Base-by-base conservation (phyloP, 2,797 vertebrate genomes). In the Leptatherina wallacei region DNA sequence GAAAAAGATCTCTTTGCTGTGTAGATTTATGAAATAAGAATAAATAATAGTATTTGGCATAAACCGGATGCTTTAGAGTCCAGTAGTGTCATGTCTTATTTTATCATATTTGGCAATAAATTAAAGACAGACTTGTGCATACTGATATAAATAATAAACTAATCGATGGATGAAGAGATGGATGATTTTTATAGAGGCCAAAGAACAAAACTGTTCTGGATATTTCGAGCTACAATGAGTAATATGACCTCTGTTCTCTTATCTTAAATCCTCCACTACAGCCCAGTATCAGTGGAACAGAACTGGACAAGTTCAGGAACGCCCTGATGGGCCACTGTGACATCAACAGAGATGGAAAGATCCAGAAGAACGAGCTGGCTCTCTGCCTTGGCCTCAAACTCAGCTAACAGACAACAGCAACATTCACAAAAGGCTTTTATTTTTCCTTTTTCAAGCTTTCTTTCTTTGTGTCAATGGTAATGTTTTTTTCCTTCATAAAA, bases 281-380 rank as follows among this genome's bases (percentile, higher is more conserved):
- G 97, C 96, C 97, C 84, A 96, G 93, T 93, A 95, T 98, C 90
- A 96, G 90, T 0, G 95, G 96, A 1, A 83, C 93, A 6, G 97
- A 98, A 88, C 92, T 97, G 83, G 97, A 98, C 86, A 95, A 94
- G 85, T 98, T 98, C 89, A 95, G 95, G 56, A 93, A 95, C 81
- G 95, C 96, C 47, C 93, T 98, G 75, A 91, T 98, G 80, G 95
- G 93, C 55, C 97, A 98, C 87, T 98, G 97, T 0, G 96, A 98
- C 3, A 83, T 96, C 79, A 98, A 98, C 85, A 90, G 94, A 72
- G 97, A 98, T 0, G 97, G 97, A 58, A 99, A 96, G 91, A 98
- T 97, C 80, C 97, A 98, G 93, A 98, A 96, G 94, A 97, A 96
- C 0, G 97, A 99, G 88, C 92, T 98, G 75, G 97, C 96, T 8